These are phyloP conservation scores for Thysanoteuthis rhombus DNA, from an alignment of 2,888 invertebrate genomes.

Conservation along the genomic window DNA sequence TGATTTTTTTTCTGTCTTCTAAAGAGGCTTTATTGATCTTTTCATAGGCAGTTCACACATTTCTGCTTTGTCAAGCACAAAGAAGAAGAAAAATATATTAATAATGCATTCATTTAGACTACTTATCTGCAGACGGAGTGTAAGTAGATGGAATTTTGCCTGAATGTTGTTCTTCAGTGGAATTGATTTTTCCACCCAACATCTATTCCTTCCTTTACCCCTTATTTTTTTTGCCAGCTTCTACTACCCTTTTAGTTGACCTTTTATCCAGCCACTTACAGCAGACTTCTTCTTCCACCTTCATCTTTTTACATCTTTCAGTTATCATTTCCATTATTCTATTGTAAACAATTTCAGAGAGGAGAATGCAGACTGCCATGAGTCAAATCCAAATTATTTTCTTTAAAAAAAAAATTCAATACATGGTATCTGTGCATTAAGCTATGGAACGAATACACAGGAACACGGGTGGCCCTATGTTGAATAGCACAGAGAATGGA, in stretches of 20 bases:
- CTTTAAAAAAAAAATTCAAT: too few species aligned
- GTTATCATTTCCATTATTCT: too few species aligned
- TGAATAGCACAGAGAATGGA: too few species aligned
- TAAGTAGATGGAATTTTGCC: neutral
- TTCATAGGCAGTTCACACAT: slow-evolving; percentile 12
- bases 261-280: neutral
- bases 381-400: too few species aligned
- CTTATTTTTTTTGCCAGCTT: neutral
- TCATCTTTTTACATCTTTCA: neutral
- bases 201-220: neutral
- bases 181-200: neutral
- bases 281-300: neutral
- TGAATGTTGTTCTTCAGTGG: neutral
- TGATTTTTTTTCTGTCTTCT: neutral
- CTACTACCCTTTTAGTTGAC: neutral
- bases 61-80: neutral
- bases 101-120: neutral
- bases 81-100: neutral
- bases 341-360: too few species aligned
- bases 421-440: too few species aligned
- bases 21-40: neutral
- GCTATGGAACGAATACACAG: too few species aligned
- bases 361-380: too few species aligned
- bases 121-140: neutral
- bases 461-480: too few species aligned